Base-by-base conservation (phyloP, 2,888 invertebrate genomes). In the Cetonia aurata region DNA sequence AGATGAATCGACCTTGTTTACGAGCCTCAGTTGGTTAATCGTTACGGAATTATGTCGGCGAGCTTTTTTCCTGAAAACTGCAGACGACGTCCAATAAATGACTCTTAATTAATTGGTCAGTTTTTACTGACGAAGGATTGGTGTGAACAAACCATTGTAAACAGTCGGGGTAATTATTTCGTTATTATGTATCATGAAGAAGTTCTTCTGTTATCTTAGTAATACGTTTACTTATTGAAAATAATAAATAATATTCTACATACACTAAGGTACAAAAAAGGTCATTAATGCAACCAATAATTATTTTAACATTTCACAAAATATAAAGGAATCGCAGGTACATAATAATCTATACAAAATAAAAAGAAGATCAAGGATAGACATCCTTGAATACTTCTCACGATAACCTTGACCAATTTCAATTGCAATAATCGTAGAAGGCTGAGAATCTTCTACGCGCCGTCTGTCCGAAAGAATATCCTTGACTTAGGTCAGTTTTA, bases 11-110 rank as follows among this genome's bases (percentile, higher is more conserved):
- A 31, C 48, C 13, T 62, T 70, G 71, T 74, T 74, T 74, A 74
- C 70, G 71, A 70, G 48, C 71, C 52, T 66, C 70, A 72, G 72
- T 70, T 60, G 42, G 60, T 60, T 67, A 52, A 53, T 42, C 53
- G 67, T 42, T 41, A 41, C 60, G 59, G 31, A 19, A 62, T 62
- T 62, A 44, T 48, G 48, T 62, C 48, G 48, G 62, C 33, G 48
- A 33, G 48, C 31, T 48, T 13, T 48, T 48, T 62, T 31, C 25
- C 1, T 6, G 25, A 46, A 44, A 15, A 50, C 25, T 25, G 25
- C 25, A 25, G 25, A 25, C 25, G 25, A 25, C 25, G 25, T 33
- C 33, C 48, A 62, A 15, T 31, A 62, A 62, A 48, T 15, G 31
- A 10, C 37, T 42, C 53, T 44, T 46, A 62, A 62, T 62, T 62